phyloP scores from a whole-genome alignment of 2,888 invertebrate genomes.

The Drosophila yooni region DNA sequence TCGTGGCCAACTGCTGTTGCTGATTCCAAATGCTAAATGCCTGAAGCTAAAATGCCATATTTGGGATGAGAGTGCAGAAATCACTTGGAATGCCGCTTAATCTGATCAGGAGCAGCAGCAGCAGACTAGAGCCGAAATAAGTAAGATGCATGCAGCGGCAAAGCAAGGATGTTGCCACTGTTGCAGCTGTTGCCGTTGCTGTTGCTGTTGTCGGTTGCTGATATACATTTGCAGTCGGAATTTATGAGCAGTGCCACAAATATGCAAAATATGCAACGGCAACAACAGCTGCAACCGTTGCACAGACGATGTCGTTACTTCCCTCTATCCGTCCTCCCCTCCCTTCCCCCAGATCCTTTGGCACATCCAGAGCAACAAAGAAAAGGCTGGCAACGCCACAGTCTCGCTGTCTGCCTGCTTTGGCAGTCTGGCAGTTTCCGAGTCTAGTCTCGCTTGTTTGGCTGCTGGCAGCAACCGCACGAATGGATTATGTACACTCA shows the following conservation, averaged over 20 bases:
- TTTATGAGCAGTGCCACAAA: conserved; percentile 64
- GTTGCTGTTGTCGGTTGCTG: conserved; percentile 7
- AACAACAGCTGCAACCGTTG: conserved; percentile 13
- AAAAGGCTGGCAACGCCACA: conserved; percentile 37
- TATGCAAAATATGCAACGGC: conserved; percentile 67
- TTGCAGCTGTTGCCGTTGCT: conserved; percentile 2
- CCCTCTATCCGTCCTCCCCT: neutral
- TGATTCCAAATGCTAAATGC: conserved; percentile 4
- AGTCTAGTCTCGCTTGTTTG: conserved; percentile 23
- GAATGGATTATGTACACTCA: conserved; percentile 68
- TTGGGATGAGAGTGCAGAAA: conserved; percentile 42
- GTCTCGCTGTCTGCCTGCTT: conserved; percentile 6
- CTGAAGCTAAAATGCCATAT: conserved; percentile 23
- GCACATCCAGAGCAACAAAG: conserved; percentile 30
- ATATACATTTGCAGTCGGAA: conserved; percentile 57
- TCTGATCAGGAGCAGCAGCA: conserved; percentile 38
- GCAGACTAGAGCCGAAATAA: conserved; percentile 11
- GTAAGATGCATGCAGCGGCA: neutral
- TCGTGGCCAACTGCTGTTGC: neutral
- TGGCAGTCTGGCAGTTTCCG: conserved; percentile 10
- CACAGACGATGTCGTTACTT: conserved; percentile 26
- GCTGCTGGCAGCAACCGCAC: conserved; percentile 62
- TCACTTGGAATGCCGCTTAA: conserved; percentile 44
- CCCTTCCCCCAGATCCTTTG: too few species aligned
- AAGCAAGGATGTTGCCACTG: neutral